These are phyloP conservation scores for Spisula subtruncata DNA, from an alignment of 2,888 invertebrate species.

Conservation along the genomic window DNA sequence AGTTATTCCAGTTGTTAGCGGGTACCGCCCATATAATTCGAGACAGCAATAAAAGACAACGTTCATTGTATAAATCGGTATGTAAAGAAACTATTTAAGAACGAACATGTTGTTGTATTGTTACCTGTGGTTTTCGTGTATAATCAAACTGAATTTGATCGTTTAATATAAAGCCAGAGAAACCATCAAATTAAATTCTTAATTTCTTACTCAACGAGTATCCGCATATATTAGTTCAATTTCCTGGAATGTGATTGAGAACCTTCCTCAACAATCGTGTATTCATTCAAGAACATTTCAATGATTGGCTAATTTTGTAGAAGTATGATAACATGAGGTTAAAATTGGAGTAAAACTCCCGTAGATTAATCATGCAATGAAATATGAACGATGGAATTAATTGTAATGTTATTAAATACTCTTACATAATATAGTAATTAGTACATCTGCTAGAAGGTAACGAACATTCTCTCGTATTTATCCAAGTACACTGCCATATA, in stretches of 20 bases:
- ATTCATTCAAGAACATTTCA: no score
- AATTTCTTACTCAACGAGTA: not conserved
- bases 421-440: not conserved
- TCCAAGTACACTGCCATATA: not conserved
- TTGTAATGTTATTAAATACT: not conserved
- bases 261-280: no score
- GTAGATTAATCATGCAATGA: not conserved
- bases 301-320: no score
- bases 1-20: no score
- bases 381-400: not conserved
- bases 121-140: no score
- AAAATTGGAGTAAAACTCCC: not conserved
- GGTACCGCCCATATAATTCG: no score
- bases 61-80: no score
- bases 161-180: no score
- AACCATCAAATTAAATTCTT: not conserved
- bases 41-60: no score
- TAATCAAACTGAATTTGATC: no score
- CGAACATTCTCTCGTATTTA: not conserved
- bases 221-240: not conserved
- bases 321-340: not conserved
- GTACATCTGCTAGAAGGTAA: not conserved
- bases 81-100: no score
- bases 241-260: not conserved
- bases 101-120: no score